Evolutionary conservation across 35 echinoderm and acorn worm species (phyloP), one percentile per base, ranked within the genome.

Genomic region (Lytechinus variegatus): DNA sequence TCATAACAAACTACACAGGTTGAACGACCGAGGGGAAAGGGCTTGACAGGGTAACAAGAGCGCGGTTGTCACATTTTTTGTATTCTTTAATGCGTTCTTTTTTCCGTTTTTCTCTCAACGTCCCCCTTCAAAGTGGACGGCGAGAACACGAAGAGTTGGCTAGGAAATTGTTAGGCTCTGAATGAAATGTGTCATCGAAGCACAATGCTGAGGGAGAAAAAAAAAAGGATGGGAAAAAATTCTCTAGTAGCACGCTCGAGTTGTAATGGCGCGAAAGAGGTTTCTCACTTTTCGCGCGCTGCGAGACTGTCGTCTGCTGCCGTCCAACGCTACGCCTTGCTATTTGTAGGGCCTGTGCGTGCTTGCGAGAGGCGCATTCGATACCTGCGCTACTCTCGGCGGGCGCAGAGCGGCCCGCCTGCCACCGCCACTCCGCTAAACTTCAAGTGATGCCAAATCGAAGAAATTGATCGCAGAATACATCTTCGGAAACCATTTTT

Each of bases 401-500:
- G 24, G 91, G 54, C 91, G 9, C 91, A 56, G 91, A 93, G 91
- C 91, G 54, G 52, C 24, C 91, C 91, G 52, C 52, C 91, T 93
- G 91, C 91, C 91, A 93, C 56, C 91, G 24, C 91, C 53, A 93
- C 91, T 93, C 91, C 24, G 61, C 61, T 53, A 52, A 93, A 93
- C 91, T 93, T 93, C 53, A 93, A 93, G 91, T 93, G 91, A 93
- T 93, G 28, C 54, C 11, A 53, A 93, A 93, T 93, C 91, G 91
- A 93, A 93, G 53, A 93, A 93, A 93, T 93, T 93, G 91, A 93
- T 93, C 91, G 91, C 91, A 93, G 91, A 93, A 93, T 56, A 93
- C 91, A 93, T 93, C 91, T 93, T 93, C 91, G 91, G 91, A 93
- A 93, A 93, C 91, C 91, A 93, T 93, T 93, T 93, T 93, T 93